A percentile compares a stretch with the other conserved stretches of the same genome.
Evolutionary conservation across 2,797 vertebrate species (phyloP).

Genomic region (Momotus momota): DNA sequence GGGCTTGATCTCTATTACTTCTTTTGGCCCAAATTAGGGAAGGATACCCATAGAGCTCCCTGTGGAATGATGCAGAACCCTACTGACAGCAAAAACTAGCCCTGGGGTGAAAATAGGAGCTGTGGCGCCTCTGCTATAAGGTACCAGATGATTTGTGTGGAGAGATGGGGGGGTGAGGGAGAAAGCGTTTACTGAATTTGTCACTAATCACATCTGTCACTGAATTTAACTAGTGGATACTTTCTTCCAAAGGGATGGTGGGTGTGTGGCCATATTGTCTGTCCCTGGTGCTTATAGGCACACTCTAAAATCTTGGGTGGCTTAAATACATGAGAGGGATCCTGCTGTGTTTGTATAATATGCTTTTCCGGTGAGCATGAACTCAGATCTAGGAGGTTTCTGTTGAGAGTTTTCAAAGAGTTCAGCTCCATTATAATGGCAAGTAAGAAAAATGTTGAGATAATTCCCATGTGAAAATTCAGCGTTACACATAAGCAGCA

Average conservation of each 20-base stretch:
- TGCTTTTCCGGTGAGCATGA: background rate
- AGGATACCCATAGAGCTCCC: background rate
- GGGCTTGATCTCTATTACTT: background rate
- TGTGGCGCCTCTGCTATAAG: fast-evolving
- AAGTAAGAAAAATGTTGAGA: background rate
- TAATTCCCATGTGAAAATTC: background rate
- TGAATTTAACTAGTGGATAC: background rate
- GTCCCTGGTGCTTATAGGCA: background rate
- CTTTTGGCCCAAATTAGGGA: background rate
- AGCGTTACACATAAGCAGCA: background rate
- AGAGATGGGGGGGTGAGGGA: background rate
- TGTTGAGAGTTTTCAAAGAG: background rate
- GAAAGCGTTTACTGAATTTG: background rate
- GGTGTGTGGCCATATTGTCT: background rate
- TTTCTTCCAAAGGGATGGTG: background rate
- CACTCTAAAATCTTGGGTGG: background rate
- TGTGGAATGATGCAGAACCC: fast-evolving
- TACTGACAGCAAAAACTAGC: background rate
- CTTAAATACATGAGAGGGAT: background rate
- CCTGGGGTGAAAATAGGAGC: background rate
- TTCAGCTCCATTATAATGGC: background rate
- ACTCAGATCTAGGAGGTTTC: background rate
- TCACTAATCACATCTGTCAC: background rate
- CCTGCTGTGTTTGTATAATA: fast-evolving
- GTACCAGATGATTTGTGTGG: background rate